Base-by-base conservation (phyloP, 2,797 vertebrate genomes). In the Cuniculus paca region DNA sequence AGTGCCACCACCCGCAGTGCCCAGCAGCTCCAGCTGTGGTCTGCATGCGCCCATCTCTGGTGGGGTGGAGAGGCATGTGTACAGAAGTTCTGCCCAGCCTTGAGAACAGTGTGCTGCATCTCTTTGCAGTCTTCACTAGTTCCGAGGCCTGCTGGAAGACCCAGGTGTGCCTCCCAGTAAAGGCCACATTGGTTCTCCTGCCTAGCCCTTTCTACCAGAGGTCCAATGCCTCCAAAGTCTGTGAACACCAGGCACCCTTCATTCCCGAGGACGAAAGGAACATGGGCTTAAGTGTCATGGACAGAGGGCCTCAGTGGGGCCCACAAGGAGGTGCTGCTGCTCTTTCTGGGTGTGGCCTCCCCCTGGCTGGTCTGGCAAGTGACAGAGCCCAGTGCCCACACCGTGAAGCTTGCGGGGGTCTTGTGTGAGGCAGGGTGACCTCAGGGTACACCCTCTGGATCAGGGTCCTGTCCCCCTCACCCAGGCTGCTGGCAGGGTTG, bases 291-390 rank as follows among this genome's bases (percentile, higher is more conserved):
- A 50, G 39, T 2, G 8, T n/a, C 7, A 72, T 10, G 45, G 50
- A 54, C 14, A 42, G 24, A 20, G 42, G 54, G 52, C 77, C 48
- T 9, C 0, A 0, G 31, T 13, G 4, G 11, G 11, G 16, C 17
- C 6, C 36, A 17, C 48, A 22, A 54, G 34, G 28, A 45, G 31
- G 14, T n/a, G 31, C 24, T 34, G 50, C 24, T 75, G 75, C 26
- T 48, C 72, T 75, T 45, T 31, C 42, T 4, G 0, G 6, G 8
- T 61, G 34, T 14, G 36, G 6, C 36, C 56, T 39, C 20, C 31
- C 31, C 31, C n/a, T 42, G 10, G 2, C 10, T 13, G 19, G 70
- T 12, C 26, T 24, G 0, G 20, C 10, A 42, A 72, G 78, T 60
- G 20, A 52, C n/a, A 72, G 42, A 45, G 42, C 17, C 52, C 24